A percentile compares a stretch with the other conserved stretches of the same genome.
Evolutionary conservation across 92 coral and sea anemone genomes (phyloP).

Genomic region (Actinernus sp.): DNA sequence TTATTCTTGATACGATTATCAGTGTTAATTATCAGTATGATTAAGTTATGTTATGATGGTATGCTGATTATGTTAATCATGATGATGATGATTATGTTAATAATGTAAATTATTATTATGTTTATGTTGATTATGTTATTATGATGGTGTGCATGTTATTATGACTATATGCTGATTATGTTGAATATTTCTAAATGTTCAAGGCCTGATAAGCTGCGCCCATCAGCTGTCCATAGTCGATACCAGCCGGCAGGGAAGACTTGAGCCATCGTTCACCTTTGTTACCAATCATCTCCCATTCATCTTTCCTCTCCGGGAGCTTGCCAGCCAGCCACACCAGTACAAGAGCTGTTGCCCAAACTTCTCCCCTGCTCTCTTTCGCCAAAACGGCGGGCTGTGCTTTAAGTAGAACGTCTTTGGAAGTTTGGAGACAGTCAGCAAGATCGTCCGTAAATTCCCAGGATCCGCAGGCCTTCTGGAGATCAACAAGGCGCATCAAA

Average conservation of each 20-base stretch:
- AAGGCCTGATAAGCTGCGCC: not conserved
- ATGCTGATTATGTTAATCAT: too few species aligned
- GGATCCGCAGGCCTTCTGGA: conserved; percentile 20
- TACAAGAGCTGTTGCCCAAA: conserved; percentile 19
- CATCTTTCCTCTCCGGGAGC: conserved; percentile 9
- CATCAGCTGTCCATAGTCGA: not conserved
- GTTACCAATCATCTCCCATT: conserved; percentile 27
- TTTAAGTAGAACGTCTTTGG: conserved; percentile 1
- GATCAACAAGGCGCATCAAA: conserved; percentile 8
- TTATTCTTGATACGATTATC: too few species aligned
- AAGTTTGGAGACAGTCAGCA: not conserved
- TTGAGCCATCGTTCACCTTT: conserved; percentile 15
- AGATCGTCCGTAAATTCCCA: conserved; percentile 22
- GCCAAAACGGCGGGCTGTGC: conserved; percentile 2
- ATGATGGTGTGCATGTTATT: too few species aligned
- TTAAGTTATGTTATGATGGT: too few species aligned
- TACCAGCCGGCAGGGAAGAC: not conserved
- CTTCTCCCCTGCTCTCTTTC: not conserved
- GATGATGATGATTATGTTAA: too few species aligned
- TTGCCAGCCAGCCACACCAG: conserved; percentile 22
- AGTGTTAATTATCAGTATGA: too few species aligned
- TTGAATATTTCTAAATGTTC: not conserved
- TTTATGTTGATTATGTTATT: too few species aligned
- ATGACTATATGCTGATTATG: too few species aligned
- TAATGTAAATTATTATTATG: too few species aligned